Evolutionary conservation across 64 coral and sea anemone species (phyloP).

Genomic region (Porites australiensis): DNA sequence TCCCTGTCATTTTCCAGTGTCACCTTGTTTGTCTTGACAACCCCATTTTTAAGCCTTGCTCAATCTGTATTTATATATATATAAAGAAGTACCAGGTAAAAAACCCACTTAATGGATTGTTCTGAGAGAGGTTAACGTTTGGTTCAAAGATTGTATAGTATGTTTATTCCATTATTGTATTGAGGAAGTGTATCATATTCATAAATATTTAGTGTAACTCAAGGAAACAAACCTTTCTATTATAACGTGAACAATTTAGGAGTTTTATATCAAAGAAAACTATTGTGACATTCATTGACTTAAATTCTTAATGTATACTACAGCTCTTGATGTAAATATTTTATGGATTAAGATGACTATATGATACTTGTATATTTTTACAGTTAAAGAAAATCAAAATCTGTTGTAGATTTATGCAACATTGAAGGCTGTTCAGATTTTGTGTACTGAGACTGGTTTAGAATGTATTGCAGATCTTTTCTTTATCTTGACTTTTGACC

Average conservation of each 20-base stretch:
- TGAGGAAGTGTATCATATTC: slow-evolving; percentile 34
- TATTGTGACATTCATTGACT: slow-evolving; percentile 25
- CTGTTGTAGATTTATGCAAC: slow-evolving; percentile 49
- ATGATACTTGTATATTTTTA: slow-evolving; percentile 68
- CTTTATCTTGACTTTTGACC: background rate
- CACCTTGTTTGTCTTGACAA: background rate
- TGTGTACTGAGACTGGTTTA: slow-evolving; percentile 25
- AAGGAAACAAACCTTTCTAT: slow-evolving; percentile 22
- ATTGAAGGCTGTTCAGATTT: background rate
- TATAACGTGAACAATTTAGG: slow-evolving; percentile 19
- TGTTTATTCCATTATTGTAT: slow-evolving; percentile 8
- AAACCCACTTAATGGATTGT: background rate
- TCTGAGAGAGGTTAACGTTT: background rate
- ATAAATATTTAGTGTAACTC: slow-evolving; percentile 56
- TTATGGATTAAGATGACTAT: slow-evolving; percentile 60
- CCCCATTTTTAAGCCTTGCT: background rate
- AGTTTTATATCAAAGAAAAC: slow-evolving; percentile 50
- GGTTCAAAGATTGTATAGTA: slow-evolving; percentile 31
- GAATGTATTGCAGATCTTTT: background rate
- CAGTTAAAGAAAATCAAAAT: slow-evolving; percentile 45
- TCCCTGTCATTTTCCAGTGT: background rate
- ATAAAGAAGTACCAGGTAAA: background rate
- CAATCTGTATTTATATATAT: background rate
- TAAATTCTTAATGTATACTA: slow-evolving; percentile 63
- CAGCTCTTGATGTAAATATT: slow-evolving; percentile 50